phyloP scores from a whole-genome alignment of 2,797 vertebrate genomes.

The Enteromius radiatus region DNA sequence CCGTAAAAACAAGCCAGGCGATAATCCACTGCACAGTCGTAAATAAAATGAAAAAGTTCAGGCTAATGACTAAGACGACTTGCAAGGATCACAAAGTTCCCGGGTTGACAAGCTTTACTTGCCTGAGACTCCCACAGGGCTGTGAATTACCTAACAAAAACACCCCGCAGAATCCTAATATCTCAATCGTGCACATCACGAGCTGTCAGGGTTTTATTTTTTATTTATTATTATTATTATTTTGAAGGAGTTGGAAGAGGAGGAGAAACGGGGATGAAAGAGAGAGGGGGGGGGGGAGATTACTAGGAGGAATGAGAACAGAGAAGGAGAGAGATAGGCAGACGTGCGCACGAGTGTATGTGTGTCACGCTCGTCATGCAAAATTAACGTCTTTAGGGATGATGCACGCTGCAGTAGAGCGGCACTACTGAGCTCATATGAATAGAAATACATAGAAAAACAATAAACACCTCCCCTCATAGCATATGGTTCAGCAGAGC shows the following conservation, averaged over 20 bases:
- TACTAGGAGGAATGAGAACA: conserved; percentile 34
- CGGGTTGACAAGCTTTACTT: conserved; percentile 30
- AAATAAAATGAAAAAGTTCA: conserved; percentile 75
- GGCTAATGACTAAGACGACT: conserved; percentile 73
- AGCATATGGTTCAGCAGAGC: conserved; percentile 27
- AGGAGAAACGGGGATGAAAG: conserved; percentile 21
- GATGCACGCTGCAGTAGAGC: conserved; percentile 16
- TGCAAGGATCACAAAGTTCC: conserved; percentile 57
- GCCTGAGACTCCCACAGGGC: conserved; percentile 4
- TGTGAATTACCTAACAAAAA: conserved; percentile 72
- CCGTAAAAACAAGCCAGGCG: conserved; percentile 51
- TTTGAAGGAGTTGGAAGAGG: conserved; percentile 30
- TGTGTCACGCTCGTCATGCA: conserved; percentile 47
- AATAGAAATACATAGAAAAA: conserved; percentile 38
- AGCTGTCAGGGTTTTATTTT: conserved; percentile 54
- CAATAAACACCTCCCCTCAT: conserved; percentile 30
- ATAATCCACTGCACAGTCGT: conserved; percentile 72
- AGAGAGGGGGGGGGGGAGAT: conserved; percentile 10
- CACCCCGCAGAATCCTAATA: conserved; percentile 71
- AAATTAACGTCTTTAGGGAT: conserved; percentile 51
- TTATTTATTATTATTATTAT: conserved; percentile 40
- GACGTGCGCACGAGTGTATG: conserved; percentile 23
- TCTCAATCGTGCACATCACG: conserved; percentile 65
- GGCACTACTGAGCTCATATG: conserved; percentile 1
- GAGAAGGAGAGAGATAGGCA: conserved; percentile 11